phyloP scores from a whole-genome alignment of 2,113 vertebrate species.

The Lagenorhynchus albirostris region DNA sequence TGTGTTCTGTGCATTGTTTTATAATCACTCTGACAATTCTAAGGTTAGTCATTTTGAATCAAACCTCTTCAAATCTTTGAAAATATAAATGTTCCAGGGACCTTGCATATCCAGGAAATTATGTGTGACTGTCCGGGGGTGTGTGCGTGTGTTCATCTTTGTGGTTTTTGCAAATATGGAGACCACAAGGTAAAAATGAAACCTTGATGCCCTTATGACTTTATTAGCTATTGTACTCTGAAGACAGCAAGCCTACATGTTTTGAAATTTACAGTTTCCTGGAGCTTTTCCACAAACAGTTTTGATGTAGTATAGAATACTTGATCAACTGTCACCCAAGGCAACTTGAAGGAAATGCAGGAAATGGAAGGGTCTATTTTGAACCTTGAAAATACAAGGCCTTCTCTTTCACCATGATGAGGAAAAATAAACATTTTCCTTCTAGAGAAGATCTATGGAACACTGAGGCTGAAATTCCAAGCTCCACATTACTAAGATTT shows the following conservation, averaged over 20 bases:
- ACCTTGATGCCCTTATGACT: constrained; percentile 59
- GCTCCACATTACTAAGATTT: constrained; percentile 73
- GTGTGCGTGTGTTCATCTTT: background rate
- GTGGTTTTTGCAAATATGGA: constrained; percentile 40
- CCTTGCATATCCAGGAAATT: background rate
- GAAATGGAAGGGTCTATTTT: constrained; percentile 76
- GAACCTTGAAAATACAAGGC: constrained; percentile 74
- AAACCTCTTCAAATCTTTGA: background rate
- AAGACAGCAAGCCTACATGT: constrained; percentile 70
- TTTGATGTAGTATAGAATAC: constrained; percentile 76
- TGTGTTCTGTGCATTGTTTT: constrained; percentile 41
- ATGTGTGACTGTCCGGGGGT: background rate
- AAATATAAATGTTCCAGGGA: background rate
- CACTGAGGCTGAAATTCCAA: constrained; percentile 73
- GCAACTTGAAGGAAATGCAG: constrained; percentile 74
- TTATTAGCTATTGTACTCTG: constrained; percentile 71
- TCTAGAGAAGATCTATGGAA: constrained; percentile 76
- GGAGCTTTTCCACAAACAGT: constrained; percentile 66
- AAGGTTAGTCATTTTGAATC: constrained; percentile 56
- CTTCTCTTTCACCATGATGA: constrained; percentile 73
- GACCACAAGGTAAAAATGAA: constrained; percentile 66
- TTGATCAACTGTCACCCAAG: constrained; percentile 77
- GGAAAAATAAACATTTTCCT: constrained; percentile 77
- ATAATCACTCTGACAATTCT: constrained; percentile 49
- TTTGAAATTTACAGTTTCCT: constrained; percentile 78